Base-by-base conservation (phyloP, 2,797 vertebrate genomes). In the Coreius guichenoti region DNA sequence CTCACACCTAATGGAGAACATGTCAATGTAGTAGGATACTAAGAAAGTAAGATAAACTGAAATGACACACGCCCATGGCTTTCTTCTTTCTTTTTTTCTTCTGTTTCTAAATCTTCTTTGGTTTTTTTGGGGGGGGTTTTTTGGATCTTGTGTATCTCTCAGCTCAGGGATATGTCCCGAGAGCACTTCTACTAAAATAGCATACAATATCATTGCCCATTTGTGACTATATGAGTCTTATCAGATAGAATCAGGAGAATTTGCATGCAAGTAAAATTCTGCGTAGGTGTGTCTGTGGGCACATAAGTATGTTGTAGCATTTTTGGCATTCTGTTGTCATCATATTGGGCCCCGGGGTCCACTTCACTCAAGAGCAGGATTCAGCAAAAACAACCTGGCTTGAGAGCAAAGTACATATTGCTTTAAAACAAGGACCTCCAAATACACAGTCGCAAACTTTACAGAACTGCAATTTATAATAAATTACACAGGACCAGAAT, bases 251-350 rank as follows among this genome's bases (percentile, higher is more conserved):
- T 43, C 39, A 43, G 23, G 33, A 77, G 1, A 19, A 77, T 77
- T 61, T 77, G 23, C 23, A 61, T 39, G 54, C 33, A 54, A 33
- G 33, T 77, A 17, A 39, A n/a, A 39, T 77, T 56, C 31, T 56
- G 80, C 7, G 47, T 68, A 54, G 80, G 80, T 54, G 47, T 51
- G 31, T 51, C 65, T 68, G 65, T 82, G 80, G 80, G 43, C 17
- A 54, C 14, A 82, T 11, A 68, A 39, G 65, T 68, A 54, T 72
- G 47, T 54, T 82, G 26, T 65, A 33, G 79, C 31, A 11, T 33
- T 69, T 65, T 36, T 67, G 80, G 54, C 23, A 74, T 17, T 36
- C 8, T 36, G 72, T 70, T 70, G 21, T 54, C 33, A 81, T 29
- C 5, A 19, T 36, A 56, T 80, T 81, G 16, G 16, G 80, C 33